Base-by-base conservation (phyloP, 1,140 invertebrate species). In the Harpegnathos saltator region DNA sequence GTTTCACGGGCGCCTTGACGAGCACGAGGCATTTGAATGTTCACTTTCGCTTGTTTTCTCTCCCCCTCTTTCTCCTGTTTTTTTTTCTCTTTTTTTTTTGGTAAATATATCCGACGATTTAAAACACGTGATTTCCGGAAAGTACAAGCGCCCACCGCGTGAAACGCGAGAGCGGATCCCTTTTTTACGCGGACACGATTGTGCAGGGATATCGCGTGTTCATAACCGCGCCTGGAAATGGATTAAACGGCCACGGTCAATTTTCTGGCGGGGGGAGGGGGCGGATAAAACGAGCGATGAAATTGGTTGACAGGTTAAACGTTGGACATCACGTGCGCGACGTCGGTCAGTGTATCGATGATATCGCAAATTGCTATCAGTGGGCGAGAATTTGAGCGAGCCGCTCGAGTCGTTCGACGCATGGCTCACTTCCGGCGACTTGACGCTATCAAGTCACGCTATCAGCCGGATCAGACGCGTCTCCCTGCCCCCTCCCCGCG, bases 291-390 rank as follows among this genome's bases (percentile, higher is more conserved):
- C 24, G n/a, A 71, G 24, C 33, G 22, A 11, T 2, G 22, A 71
- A 78, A 80, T 80, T 71, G 75, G 33, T 69, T 59, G 75, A 58
- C 54, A 26, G 38, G 9, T 72, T 33, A 33, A 71, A 85, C 58
- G 73, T 80, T 83, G 24, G 48, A 22, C 22, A 62, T 44, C 44
- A 56, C 17, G 22, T 63, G 54, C 54, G 52, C 62, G 56, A 69
- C 24, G 77, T 85, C 85, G 24, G 62, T 82, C 69, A 66, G 63
- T n/a, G 22, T n/a, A 38, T 74, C 68, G 26, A 87, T 65, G 84
- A 83, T 65, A 56, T 82, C 38, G 33, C 56, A 62, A 82, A 86
- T 75, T 83, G 58, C 0, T 59, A 71, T 50, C 80, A 50, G 69
- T 61, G 56, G 7, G 12, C 15, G 19, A n/a, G n/a, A n/a, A 74